A percentile compares a stretch with the other conserved stretches of the same genome.
Evolutionary conservation across 2,888 invertebrate species (phyloP).

Genomic region (Chalcis sispes): DNA sequence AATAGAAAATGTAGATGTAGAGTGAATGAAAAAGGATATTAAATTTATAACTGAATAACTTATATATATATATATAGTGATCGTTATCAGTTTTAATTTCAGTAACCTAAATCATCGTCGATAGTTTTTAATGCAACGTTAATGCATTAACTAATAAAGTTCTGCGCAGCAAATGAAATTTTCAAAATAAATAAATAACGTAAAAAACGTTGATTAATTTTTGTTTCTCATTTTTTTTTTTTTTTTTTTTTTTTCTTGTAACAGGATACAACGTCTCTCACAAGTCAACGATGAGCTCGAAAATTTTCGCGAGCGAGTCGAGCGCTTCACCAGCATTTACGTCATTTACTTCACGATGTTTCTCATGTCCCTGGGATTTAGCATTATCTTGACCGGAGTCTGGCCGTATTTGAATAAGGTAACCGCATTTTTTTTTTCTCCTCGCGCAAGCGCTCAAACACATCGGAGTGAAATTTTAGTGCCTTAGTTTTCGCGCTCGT

Average conservation of each 20-base stretch:
- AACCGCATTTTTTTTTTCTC: slow-evolving; percentile 58
- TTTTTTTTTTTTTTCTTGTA: slow-evolving; percentile 6
- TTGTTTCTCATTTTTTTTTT: no score
- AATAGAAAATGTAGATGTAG: no score
- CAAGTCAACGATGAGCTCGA: slow-evolving; percentile 79
- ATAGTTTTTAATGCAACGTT: no score
- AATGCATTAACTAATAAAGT: no score
- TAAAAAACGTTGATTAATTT: not conserved
- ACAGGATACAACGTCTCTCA: slow-evolving; percentile 18
- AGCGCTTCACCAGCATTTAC: slow-evolving; percentile 88
- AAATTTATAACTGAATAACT: no score
- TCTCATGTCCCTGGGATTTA: slow-evolving; percentile 91
- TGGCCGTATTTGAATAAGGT: slow-evolving; percentile 94
- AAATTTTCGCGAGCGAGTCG: slow-evolving; percentile 81
- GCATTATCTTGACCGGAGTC: slow-evolving; percentile 90
- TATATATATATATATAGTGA: no score
- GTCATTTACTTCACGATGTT: slow-evolving; percentile 94
- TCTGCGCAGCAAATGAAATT: no score
- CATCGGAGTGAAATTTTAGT: slow-evolving; percentile 28
- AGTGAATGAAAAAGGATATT: no score
- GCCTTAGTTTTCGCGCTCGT: slow-evolving; percentile 34
- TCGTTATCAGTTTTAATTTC: no score
- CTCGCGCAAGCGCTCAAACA: no score
- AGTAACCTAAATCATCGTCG: no score
- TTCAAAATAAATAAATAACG: no score